Evolutionary conservation across 2,888 invertebrate genomes (phyloP).

Genomic region (Pristionchus fissidentatus): DNA sequence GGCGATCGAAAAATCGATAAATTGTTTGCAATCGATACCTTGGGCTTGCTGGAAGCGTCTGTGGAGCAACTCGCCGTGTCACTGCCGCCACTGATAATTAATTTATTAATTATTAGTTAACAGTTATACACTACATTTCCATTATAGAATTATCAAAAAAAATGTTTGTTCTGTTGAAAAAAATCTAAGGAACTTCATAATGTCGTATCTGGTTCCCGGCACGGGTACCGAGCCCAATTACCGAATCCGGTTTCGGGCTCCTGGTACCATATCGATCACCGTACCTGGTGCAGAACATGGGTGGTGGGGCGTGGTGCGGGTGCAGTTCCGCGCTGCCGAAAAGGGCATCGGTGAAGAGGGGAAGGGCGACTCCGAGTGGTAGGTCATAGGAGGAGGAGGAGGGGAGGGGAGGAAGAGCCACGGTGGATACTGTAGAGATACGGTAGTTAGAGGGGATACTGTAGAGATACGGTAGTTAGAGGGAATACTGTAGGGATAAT

Average conservation of each 20-base stretch:
- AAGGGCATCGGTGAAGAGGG: not conserved
- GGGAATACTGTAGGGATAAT: too few species aligned
- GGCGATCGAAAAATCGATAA: too few species aligned
- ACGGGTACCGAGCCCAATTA: too few species aligned
- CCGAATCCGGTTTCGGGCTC: too few species aligned
- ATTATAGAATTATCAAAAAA: too few species aligned
- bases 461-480: not conserved
- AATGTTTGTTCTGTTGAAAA: not conserved
- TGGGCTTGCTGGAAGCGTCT: not conserved
- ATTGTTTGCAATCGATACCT: too few species aligned
- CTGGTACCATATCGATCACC: too few species aligned
- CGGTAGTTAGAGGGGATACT: not conserved
- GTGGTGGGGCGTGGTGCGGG: not conserved
- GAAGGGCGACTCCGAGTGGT: not conserved
- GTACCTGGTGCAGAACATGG: not conserved
- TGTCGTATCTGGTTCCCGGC: too few species aligned
- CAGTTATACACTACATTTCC: too few species aligned
- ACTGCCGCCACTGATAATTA: not conserved
- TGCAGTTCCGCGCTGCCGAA: not conserved
- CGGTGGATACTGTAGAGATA: not conserved
- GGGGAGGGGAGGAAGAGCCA: not conserved
- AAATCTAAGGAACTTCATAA: too few species aligned
- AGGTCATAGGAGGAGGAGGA: conserved; percentile 15
- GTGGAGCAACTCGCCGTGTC: not conserved
- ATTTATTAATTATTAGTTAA: too few species aligned